Conservation (phyloP, 2,888 invertebrate species). For the Eugnorisma glareosa region DNA sequence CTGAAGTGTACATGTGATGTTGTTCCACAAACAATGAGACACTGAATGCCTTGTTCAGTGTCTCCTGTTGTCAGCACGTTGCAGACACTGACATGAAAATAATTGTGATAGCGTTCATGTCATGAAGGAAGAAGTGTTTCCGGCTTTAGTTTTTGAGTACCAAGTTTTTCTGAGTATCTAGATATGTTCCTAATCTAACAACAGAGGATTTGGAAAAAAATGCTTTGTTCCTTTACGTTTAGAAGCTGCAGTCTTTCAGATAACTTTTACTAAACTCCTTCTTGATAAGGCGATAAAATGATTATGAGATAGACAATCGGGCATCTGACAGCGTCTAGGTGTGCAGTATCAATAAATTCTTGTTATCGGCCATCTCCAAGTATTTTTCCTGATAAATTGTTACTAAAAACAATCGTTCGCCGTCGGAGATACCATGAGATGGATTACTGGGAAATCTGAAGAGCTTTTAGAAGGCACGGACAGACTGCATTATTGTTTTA, state of each 20-base stretch:
- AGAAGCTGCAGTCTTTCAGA: constrained; percentile 24
- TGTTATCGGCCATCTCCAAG: constrained; percentile 51
- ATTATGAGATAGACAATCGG: constrained; percentile 59
- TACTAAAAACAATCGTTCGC: constrained; percentile 12
- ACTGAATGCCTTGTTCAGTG: background rate
- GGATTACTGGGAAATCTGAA: constrained; percentile 30
- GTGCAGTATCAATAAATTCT: constrained; percentile 46
- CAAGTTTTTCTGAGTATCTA: background rate
- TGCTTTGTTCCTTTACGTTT: no score
- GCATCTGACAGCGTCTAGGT: constrained; percentile 55
- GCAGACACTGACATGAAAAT: background rate
- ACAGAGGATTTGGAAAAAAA: constrained; percentile 16
- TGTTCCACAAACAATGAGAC: constrained; percentile 1
- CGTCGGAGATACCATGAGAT: constrained; percentile 20
- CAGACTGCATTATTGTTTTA: constrained; percentile 4
- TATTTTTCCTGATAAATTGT: constrained; percentile 10
- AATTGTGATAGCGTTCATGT: background rate
- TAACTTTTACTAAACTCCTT: constrained; percentile 15
- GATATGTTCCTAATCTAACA: background rate
- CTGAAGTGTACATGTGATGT: background rate
- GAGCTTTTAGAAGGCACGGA: constrained; percentile 14
- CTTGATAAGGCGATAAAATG: constrained; percentile 26
- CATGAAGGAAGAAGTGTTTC: background rate
- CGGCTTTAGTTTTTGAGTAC: background rate
- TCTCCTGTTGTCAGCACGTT: background rate